Base-by-base conservation (phyloP, 2,888 invertebrate genomes). In the Drosophila fulvimacula region DNA sequence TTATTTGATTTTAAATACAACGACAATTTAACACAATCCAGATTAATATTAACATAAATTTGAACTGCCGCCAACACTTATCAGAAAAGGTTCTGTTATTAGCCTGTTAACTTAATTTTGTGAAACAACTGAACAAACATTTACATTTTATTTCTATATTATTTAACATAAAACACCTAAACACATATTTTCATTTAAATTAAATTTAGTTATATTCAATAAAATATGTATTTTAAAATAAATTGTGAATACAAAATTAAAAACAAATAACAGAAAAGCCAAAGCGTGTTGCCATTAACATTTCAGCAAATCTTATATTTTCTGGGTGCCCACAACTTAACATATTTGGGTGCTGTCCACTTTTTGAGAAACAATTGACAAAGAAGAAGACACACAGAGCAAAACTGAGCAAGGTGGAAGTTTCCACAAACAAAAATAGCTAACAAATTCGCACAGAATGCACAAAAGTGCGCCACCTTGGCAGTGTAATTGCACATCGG, bases 381-480 rank as follows among this genome's bases (percentile, higher is more conserved):
- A 24, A 65, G 46, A 53, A 39, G 53, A 63, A 65, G 64, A 65
- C 46, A 17, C n/a, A 10, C n/a, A 41, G 48, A 56, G 66, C 41
- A 69, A 69, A 57, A 69, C 48, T 67, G 68, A 66, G 69, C 73
- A 74, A 63, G 59, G 77, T 79, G 76, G 79, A 73, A 73, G 56
- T 69, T 78, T 76, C 77, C 67, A 70, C 74, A 77, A 77, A 73
- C 73, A 82, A 66, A 74, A 65, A 76, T 76, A 70, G 62, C 65
- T 58, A 76, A 49, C 56, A 55, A 71, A 59, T 67, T 74, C 65
- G 79, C 78, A 81, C 87, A 79, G 68, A 76, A 85, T 85, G 85
- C 89, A 84, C 77, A 81, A 80, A 84, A 84, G 84, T 72, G 89
- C 84, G 73, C 85, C 85, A 82, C 85, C 85, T 67, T 85, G 85